Conservation (phyloP, 2,113 vertebrate genomes). For the Equus przewalskii region DNA sequence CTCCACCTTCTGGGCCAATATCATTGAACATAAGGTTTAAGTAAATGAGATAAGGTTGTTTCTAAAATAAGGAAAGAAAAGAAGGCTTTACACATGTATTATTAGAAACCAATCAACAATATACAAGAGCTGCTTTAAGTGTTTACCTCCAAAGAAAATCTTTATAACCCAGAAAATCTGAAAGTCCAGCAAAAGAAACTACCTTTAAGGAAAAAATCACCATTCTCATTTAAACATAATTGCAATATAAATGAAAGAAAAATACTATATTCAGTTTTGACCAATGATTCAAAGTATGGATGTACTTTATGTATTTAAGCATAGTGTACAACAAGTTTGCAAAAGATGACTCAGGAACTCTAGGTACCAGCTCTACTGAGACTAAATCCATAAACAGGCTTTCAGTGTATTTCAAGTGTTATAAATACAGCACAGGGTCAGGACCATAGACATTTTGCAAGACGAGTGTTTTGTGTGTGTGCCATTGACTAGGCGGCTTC, state of each 20-base stretch:
- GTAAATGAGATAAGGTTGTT: constrained; percentile 84
- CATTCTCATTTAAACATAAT: constrained; percentile 33
- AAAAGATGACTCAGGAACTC: background rate
- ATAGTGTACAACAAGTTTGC: background rate
- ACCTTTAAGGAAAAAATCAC: background rate
- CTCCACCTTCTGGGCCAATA: constrained; percentile 90
- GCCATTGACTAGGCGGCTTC: background rate
- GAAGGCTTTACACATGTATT: background rate
- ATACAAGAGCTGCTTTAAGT: background rate
- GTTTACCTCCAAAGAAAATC: constrained; percentile 37
- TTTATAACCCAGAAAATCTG: constrained; percentile 44
- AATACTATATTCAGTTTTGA: background rate
- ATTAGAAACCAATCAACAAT: background rate
- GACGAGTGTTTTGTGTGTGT: background rate
- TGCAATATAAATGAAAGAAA: constrained; percentile 28
- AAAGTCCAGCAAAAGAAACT: constrained; percentile 20
- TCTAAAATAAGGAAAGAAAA: constrained; percentile 83
- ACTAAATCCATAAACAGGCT: background rate
- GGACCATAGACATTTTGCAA: constrained; percentile 46
- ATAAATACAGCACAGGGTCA: background rate
- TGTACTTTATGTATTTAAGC: background rate
- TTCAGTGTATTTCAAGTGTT: background rate
- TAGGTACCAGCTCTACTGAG: background rate
- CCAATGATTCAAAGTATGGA: background rate
- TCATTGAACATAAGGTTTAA: constrained; percentile 95